Conservation (phyloP, 2,888 invertebrate genomes). For the Chorisops tibialis region DNA sequence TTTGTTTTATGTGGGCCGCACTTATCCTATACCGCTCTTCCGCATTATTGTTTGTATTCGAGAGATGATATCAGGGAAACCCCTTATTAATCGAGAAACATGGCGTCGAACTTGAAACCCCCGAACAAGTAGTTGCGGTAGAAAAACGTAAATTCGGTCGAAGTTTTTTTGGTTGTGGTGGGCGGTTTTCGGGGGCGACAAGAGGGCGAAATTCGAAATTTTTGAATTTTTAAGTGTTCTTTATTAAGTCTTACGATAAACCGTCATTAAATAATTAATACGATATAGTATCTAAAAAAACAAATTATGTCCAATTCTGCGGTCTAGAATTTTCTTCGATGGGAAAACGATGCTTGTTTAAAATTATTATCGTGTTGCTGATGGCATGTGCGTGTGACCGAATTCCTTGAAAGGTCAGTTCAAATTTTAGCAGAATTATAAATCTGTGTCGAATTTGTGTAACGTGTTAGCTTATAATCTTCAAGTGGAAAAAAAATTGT, state of each 20-base stretch:
- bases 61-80: neutral
- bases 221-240: too few relatives aligned
- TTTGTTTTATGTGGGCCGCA: neutral
- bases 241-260: too few relatives aligned
- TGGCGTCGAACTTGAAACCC: slow-evolving; percentile 32
- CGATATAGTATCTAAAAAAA: neutral
- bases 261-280: too few relatives aligned
- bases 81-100: slow-evolving; percentile 19
- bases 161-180: slow-evolving; percentile 21
- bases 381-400: too few relatives aligned
- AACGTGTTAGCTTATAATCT: too few relatives aligned
- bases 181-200: slow-evolving; percentile 27
- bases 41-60: neutral
- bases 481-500: too few relatives aligned
- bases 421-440: too few relatives aligned
- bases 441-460: too few relatives aligned
- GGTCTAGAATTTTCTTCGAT: slow-evolving; percentile 4
- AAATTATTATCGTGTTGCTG: neutral
- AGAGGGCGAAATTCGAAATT: slow-evolving; percentile 3
- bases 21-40: neutral
- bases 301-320: slow-evolving; percentile 1
- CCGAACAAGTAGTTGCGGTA: slow-evolving; percentile 30
- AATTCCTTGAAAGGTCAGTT: too few relatives aligned
- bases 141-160: slow-evolving; percentile 27
- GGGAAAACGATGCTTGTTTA: slow-evolving; percentile 1